Evolutionary conservation across 2,797 vertebrate genomes (phyloP), one percentile per base, ranked within the genome.

Genomic region (Odontamblyopus lacepedii): DNA sequence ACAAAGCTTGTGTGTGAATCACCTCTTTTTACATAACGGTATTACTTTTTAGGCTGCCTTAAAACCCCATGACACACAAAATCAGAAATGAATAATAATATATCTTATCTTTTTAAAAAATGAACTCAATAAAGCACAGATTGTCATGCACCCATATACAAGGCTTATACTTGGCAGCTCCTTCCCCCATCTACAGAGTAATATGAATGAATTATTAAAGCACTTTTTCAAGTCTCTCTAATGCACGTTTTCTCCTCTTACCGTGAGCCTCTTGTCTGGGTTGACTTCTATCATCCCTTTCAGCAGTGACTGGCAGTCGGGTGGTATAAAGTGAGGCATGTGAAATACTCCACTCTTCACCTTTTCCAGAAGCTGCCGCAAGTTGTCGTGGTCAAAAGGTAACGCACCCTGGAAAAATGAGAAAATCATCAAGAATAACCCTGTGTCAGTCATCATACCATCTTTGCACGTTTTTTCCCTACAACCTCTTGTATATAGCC

Each of bases 291-390:
- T 97, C 96, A 97, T 97, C 69, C 96, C 96, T 67, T 95, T 88
- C 5, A 96, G 92, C 78, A 96, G 85, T 69, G 94, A 94, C 82
- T 96, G 95, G 83, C 95, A 96, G 85, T 96, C 96, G 0, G 95
- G 96, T 13, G 95, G 95, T 77, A 97, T 97, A 88, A 97, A 97
- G 90, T 97, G 96, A 0, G 96, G 96, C 96, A 97, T 97, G 87
- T 97, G 96, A 87, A 97, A 97, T 59, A 97, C 94, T 0, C 96
- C 96, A 1, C 96, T 95, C 86, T 97, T 97, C 86, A 97, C 96
- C 86, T 97, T 97, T 90, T 97, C 96, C 74, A 97, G 92, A 71
- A 97, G 94, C 92, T 97, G 96, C 50, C 96, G 93, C 71, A 97
- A 92, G 94, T 97, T 97, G 85, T 97, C 96, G 0, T 97, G 96